These are phyloP conservation scores for Diplazon laetatorius DNA, from an alignment of 2,888 invertebrate species.

Conservation along the genomic window DNA sequence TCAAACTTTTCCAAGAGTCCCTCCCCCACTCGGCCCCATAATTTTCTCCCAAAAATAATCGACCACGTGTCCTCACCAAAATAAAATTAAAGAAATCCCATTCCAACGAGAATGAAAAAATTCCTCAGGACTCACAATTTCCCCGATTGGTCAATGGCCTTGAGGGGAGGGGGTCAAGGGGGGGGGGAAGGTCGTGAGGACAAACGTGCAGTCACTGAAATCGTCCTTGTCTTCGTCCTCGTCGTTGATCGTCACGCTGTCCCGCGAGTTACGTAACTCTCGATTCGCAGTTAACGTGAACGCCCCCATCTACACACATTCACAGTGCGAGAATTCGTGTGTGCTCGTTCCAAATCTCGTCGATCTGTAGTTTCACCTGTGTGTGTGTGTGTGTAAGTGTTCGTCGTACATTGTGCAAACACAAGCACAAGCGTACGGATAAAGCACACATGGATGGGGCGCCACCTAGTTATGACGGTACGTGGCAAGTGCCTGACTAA, in stretches of 20 bases:
- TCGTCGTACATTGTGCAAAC: conserved; percentile 8
- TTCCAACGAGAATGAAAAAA: too few relatives aligned
- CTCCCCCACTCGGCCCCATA: too few relatives aligned
- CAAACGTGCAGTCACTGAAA: neutral
- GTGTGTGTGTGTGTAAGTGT: neutral
- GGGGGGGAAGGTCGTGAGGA: conserved; percentile 19
- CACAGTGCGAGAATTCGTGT: conserved; percentile 21
- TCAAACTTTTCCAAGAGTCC: too few relatives aligned
- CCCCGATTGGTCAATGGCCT: too few relatives aligned
- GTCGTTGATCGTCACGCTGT: conserved; percentile 22
- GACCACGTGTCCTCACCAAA: too few relatives aligned
- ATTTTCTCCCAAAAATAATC: too few relatives aligned
- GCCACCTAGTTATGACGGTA: conserved; percentile 21
- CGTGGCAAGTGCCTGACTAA: conserved; percentile 26
- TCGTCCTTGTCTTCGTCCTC: conserved; percentile 18
- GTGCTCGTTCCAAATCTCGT: too few relatives aligned
- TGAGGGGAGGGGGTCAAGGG: too few relatives aligned
- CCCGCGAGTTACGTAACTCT: conserved; percentile 8
- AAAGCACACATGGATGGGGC: conserved; percentile 21
- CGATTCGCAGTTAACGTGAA: neutral
- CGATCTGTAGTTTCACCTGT: too few relatives aligned
- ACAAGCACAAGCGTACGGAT: neutral
- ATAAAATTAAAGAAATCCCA: too few relatives aligned
- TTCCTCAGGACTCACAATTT: too few relatives aligned
- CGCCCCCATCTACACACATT: neutral